Evolutionary conservation across 2,113 vertebrate genomes (phyloP).

Genomic region (Xenus cinereus): DNA sequence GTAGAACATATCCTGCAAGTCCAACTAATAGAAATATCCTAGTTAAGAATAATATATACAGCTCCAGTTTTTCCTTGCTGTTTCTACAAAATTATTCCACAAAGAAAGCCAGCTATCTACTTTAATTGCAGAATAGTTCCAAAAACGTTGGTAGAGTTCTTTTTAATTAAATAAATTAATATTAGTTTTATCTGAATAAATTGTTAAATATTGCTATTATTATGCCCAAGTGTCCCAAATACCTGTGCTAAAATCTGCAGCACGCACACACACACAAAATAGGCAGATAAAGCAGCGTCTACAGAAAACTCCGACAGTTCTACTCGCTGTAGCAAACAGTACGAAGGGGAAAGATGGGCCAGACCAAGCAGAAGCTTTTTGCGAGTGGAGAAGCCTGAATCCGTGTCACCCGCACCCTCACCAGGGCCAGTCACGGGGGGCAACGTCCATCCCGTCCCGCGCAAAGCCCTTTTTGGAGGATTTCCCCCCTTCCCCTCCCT

Average conservation of each 20-base stretch:
- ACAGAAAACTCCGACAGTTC: constrained; percentile 30
- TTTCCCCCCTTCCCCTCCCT: not conserved
- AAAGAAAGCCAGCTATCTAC: constrained; percentile 68
- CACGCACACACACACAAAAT: constrained; percentile 2
- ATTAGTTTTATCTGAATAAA: constrained; percentile 91
- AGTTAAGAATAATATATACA: constrained; percentile 73
- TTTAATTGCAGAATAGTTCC: constrained; percentile 78
- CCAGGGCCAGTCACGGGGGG: not conserved
- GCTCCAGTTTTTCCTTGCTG: constrained; percentile 73
- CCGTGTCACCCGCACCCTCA: not conserved
- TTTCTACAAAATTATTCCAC: constrained; percentile 65
- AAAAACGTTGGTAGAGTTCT: constrained; percentile 80
- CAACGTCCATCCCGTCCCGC: not conserved
- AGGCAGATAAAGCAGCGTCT: constrained; percentile 45
- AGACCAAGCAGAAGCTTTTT: constrained; percentile 43
- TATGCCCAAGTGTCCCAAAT: constrained; percentile 67
- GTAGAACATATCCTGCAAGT: constrained; percentile 61
- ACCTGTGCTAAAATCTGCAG: constrained; percentile 61
- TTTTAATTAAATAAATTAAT: constrained; percentile 97
- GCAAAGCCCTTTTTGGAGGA: not conserved
- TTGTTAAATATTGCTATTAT: constrained; percentile 92
- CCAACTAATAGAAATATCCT: constrained; percentile 72
- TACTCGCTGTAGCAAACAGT: not conserved
- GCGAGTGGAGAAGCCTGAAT: not conserved
- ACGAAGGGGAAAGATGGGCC: not conserved